These are phyloP conservation scores for Craseonycteris thonglongyai DNA, from an alignment of 2,113 vertebrate species.

Conservation along the genomic window DNA sequence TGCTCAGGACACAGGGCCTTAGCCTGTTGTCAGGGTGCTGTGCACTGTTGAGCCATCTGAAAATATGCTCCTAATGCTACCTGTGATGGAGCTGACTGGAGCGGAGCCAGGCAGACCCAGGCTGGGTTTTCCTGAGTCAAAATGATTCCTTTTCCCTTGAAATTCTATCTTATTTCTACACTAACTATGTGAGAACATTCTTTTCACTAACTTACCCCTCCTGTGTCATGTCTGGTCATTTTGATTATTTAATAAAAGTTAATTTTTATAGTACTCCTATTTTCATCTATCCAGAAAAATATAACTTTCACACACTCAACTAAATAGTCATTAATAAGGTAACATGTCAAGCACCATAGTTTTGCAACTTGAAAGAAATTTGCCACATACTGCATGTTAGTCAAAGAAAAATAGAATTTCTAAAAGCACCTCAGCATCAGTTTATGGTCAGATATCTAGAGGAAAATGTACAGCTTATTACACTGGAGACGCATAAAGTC, in stretches of 20 bases:
- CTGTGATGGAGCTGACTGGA: not conserved
- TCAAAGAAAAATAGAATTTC: constrained; percentile 58
- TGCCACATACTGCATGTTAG: constrained; percentile 18
- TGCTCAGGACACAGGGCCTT: not conserved
- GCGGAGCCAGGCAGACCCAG: not conserved
- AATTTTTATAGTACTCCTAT: constrained; percentile 39
- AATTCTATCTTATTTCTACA: not conserved
- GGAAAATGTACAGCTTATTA: constrained; percentile 18
- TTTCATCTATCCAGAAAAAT: constrained; percentile 50
- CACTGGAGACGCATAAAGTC: not conserved
- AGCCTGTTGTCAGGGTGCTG: not conserved
- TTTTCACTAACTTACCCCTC: not conserved
- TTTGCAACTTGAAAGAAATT: constrained; percentile 62
- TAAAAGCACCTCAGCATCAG: constrained; percentile 49
- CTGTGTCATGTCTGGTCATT: constrained; percentile 20
- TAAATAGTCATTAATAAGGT: constrained; percentile 51
- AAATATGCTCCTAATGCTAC: not conserved
- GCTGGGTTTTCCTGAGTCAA: not conserved
- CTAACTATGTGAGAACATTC: not conserved
- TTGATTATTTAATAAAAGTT: constrained; percentile 8
- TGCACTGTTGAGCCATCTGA: not conserved
- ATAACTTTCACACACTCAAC: not conserved
- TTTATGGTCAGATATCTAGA: not conserved
- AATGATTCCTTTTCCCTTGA: not conserved
- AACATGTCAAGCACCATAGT: constrained; percentile 64